Percentiles rank a stretch among this genome's conserved stretches.
Evolutionary conservation across 2,113 vertebrate species (phyloP).

Genomic region (Atractosteus spatula): DNA sequence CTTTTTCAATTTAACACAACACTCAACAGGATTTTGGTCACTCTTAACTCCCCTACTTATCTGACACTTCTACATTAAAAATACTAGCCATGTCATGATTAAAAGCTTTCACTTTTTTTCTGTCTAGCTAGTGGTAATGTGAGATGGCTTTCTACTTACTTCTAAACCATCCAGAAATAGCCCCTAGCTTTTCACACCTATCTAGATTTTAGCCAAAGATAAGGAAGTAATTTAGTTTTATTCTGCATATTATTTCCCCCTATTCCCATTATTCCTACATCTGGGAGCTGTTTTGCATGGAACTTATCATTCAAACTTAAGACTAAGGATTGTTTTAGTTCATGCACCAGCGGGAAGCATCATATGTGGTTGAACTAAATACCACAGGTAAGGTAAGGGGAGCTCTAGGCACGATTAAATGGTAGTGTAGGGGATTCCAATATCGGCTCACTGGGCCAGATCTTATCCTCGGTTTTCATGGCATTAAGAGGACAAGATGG

Average conservation of each 20-base stretch:
- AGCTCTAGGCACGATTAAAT: no score
- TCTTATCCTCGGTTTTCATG: no score
- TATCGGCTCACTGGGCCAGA: no score
- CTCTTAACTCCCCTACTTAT: constrained; percentile 44
- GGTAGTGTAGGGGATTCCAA: no score
- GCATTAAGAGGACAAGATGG: no score
- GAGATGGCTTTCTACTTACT: constrained; percentile 54
- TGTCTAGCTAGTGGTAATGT: constrained; percentile 40
- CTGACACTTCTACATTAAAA: constrained; percentile 65
- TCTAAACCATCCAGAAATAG: constrained; percentile 62
- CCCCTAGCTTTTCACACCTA: constrained; percentile 49
- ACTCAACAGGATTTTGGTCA: constrained; percentile 53
- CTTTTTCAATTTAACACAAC: constrained; percentile 67
- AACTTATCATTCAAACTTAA: no score
- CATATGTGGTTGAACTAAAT: no score
- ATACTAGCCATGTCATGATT: constrained; percentile 48
- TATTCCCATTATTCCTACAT: no score
- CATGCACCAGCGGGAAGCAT: no score
- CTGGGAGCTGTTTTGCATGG: no score
- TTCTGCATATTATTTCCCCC: constrained; percentile 45
- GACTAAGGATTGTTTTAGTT: no score
- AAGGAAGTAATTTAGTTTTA: constrained; percentile 66
- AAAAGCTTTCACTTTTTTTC: constrained; percentile 43
- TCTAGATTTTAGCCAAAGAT: constrained; percentile 63
- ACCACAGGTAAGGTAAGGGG: no score